Evolutionary conservation across 1,140 invertebrate genomes (phyloP), one percentile per base, ranked within the genome.

Genomic region (Bilobella aurantiaca): DNA sequence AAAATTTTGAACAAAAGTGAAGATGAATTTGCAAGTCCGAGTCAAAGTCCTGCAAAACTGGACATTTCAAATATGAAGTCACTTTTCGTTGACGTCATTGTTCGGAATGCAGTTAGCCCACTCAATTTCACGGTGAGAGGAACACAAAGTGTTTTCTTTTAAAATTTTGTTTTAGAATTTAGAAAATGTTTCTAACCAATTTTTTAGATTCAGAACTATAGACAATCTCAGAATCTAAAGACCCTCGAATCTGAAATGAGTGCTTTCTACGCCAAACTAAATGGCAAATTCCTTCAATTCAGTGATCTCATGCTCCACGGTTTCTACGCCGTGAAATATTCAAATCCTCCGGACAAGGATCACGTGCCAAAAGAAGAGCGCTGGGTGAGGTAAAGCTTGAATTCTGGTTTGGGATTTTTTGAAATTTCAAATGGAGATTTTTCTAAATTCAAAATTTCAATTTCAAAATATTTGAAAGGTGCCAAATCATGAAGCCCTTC

Each of bases 401-500:
- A n/a, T n/a, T n/a, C n/a, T n/a, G n/a, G n/a, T n/a, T n/a, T n/a
- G n/a, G n/a, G n/a, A n/a, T n/a, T n/a, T n/a, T n/a, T n/a, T n/a
- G n/a, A n/a, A n/a, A n/a, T n/a, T n/a, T n/a, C n/a, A n/a, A n/a
- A n/a, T n/a, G n/a, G n/a, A n/a, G 34, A 42, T 18, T 42, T 42
- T 42, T 42, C 8, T 42, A 12, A 12, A 42, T 18, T 42, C 34
- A 42, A n/a, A n/a, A n/a, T n/a, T n/a, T n/a, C n/a, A 42, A 42
- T 12, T 12, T 59, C 28, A 21, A 29, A 12, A 18, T 32, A 12
- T 8, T 59, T 30, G 8, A 25, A 23, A 59, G 59, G 25, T 62
- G 59, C 34, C 59, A 27, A 62, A 62, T 62, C 28, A 62, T 37
- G 23, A 62, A 62, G 37, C 59, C 59, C 5, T 62, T 62, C 46